These are phyloP conservation scores for Grammomys surdaster DNA, from an alignment of 2,113 vertebrate species.

Conservation along the genomic window DNA sequence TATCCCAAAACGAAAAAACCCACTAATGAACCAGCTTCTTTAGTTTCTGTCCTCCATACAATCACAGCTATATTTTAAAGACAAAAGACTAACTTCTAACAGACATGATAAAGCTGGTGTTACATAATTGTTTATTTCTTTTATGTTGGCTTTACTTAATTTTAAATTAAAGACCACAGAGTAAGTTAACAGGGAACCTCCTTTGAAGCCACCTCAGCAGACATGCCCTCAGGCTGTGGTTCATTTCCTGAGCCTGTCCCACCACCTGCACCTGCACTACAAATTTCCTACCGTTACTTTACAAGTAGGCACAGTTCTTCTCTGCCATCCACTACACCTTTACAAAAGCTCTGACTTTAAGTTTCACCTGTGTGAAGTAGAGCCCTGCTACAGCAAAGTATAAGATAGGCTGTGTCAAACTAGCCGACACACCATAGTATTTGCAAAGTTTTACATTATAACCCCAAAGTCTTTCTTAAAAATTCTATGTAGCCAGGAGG, in stretches of 20 bases:
- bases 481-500: neutral
- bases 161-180: constrained; percentile 76
- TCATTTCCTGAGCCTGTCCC: constrained; percentile 56
- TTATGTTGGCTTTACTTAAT: constrained; percentile 73
- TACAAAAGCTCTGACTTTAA: neutral
- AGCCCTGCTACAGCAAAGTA: constrained; percentile 25
- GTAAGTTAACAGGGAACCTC: constrained; percentile 63
- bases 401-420: constrained; percentile 41
- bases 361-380: neutral
- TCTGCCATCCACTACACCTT: neutral
- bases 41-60: constrained; percentile 32
- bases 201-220: constrained; percentile 73
- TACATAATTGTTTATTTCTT: constrained; percentile 66
- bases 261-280: constrained; percentile 58
- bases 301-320: neutral
- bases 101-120: constrained; percentile 61
- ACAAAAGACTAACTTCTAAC: constrained; percentile 71
- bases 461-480: neutral
- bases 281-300: neutral
- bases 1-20: neutral
- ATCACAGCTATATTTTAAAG: constrained; percentile 59
- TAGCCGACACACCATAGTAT: neutral
- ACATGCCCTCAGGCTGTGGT: constrained; percentile 47
- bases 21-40: neutral
- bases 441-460: constrained; percentile 56